Conservation (phyloP, 2,113 vertebrate species). For the Ctenodactylus gundi region DNA sequence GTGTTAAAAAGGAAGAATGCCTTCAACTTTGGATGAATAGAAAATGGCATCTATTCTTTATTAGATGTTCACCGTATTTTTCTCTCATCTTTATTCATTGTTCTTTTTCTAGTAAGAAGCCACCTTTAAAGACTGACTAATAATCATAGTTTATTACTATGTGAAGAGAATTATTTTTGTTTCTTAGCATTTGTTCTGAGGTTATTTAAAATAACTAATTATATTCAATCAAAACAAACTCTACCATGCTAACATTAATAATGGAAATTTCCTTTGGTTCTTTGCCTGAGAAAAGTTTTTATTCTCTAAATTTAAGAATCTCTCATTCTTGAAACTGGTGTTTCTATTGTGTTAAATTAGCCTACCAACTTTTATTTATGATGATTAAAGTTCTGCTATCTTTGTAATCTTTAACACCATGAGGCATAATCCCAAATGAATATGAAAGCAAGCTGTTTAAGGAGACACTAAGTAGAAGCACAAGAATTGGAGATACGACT, state of each 20-base stretch:
- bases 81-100: background rate
- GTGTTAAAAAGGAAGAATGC: background rate
- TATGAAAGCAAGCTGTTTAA: background rate
- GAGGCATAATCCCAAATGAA: background rate
- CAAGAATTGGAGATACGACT: background rate
- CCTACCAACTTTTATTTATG: background rate
- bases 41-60: background rate
- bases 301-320: background rate
- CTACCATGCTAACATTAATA: background rate
- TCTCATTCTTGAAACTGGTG: background rate
- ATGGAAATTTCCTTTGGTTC: background rate
- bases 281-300: background rate
- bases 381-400: background rate
- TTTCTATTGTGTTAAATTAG: background rate
- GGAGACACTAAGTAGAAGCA: background rate
- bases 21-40: background rate
- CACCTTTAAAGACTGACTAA: background rate
- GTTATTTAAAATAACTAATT: background rate
- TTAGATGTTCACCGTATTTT: background rate
- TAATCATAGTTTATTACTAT: background rate
- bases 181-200: constrained; percentile 18
- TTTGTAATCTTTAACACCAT: background rate
- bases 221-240: background rate
- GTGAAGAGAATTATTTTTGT: constrained; percentile 16
- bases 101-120: background rate